Evolutionary conservation across 2,113 vertebrate genomes (phyloP).

Genomic region (Lamprologus sp.): DNA sequence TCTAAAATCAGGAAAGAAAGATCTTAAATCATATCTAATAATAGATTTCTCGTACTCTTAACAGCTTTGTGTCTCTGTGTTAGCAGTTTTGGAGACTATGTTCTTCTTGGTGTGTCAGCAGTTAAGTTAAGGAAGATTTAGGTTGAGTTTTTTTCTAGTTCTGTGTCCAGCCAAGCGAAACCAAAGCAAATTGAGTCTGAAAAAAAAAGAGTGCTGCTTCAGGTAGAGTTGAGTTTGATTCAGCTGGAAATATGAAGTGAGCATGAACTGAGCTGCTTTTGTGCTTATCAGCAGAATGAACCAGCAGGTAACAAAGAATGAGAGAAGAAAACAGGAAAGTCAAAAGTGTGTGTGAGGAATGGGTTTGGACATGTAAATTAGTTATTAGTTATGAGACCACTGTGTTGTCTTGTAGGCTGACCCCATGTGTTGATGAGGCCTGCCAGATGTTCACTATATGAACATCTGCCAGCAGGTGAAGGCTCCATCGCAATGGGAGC

Average conservation of each 20-base stretch:
- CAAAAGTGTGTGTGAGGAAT: not conserved
- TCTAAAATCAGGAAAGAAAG: not conserved
- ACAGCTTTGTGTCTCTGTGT: not conserved
- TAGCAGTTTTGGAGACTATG: not conserved
- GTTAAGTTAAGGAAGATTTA: not conserved
- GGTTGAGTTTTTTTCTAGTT: not conserved
- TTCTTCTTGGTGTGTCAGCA: not conserved
- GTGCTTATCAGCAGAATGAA: not conserved
- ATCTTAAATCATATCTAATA: not conserved
- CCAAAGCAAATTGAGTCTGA: not conserved
- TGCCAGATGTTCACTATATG: not conserved
- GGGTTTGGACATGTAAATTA: not conserved
- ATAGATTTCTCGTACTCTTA: accelerated
- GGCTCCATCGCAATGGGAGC: not conserved
- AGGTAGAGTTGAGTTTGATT: not conserved
- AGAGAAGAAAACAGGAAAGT: not conserved
- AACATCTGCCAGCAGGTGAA: not conserved
- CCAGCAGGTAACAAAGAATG: not conserved
- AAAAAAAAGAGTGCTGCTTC: not conserved
- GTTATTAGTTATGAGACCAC: not conserved
- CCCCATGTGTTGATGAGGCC: not conserved
- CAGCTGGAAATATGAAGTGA: not conserved
- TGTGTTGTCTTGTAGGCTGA: not conserved
- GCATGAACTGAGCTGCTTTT: not conserved
- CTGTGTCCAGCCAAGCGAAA: accelerated